These are phyloP conservation scores for Nerophis ophidion DNA, from an alignment of 2,113 vertebrate genomes.

Conservation along the genomic window DNA sequence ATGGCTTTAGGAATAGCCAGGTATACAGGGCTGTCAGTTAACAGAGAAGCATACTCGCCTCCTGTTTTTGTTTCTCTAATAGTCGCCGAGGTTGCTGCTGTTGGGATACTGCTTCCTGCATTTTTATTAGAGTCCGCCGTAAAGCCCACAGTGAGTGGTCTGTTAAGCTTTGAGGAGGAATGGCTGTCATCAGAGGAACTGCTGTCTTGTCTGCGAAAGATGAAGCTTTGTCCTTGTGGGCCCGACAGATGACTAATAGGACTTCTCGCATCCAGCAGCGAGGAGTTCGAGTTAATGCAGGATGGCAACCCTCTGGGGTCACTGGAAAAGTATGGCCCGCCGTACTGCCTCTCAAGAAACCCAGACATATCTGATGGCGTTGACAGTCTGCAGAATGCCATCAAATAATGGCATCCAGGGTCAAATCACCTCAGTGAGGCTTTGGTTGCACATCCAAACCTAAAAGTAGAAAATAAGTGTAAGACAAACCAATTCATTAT, in stretches of 20 bases:
- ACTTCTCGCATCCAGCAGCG: conserved; percentile 46
- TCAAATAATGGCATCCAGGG: conserved; percentile 76
- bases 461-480: conserved; percentile 29
- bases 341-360: conserved; percentile 64
- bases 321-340: conserved; percentile 76
- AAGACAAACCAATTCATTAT: conserved; percentile 10
- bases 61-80: conserved; percentile 43
- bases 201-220: conserved; percentile 64
- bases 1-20: conserved; percentile 80
- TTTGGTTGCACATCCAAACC: conserved; percentile 75
- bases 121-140: conserved; percentile 46
- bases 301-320: conserved; percentile 47
- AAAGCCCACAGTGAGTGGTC: conserved; percentile 57
- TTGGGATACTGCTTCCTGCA: conserved; percentile 47
- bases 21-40: conserved; percentile 48
- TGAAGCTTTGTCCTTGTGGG: conserved; percentile 51
- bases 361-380: conserved; percentile 49
- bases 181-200: conserved; percentile 48
- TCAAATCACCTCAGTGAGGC: conserved; percentile 57
- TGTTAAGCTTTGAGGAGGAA: conserved; percentile 44
- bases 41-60: conserved; percentile 24
- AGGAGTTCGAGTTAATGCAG: conserved; percentile 64
- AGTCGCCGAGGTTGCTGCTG: conserved; percentile 33
- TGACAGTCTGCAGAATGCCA: conserved; percentile 44
- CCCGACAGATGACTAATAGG: conserved; percentile 56